These are phyloP conservation scores for Clytia hemisphaerica DNA, from an alignment of 30 jellyfish, hydroid and myxozoan species.

Conservation along the genomic window DNA sequence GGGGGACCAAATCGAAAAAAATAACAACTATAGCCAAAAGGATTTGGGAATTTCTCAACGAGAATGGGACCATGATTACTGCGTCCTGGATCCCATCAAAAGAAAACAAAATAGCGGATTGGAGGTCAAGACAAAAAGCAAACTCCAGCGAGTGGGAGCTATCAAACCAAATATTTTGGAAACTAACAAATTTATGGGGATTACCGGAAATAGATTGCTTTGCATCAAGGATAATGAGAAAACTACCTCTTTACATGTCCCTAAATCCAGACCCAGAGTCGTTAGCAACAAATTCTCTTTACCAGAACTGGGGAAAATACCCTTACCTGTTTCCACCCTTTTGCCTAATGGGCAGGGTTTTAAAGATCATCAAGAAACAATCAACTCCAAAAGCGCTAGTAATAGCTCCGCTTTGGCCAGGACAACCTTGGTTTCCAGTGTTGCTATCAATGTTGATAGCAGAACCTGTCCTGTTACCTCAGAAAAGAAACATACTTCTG, in stretches of 20 bases:
- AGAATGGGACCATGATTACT: no score
- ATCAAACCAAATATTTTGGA: no score
- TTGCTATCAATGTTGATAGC: neutral
- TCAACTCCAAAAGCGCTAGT: neutral
- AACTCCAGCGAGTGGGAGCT: no score
- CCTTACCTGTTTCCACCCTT: neutral
- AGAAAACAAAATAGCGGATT: no score
- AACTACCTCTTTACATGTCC: neutral
- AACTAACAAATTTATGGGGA: no score
- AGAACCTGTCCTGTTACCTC: neutral
- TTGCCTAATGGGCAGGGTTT: neutral
- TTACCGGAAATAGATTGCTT: neutral
- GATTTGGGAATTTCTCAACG: no score
- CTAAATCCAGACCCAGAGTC: neutral
- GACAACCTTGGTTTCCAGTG: slow-evolving; percentile 9
- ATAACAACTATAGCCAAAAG: no score
- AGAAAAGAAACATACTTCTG: neutral
- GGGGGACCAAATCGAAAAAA: neutral
- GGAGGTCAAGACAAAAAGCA: no score
- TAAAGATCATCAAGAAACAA: neutral
- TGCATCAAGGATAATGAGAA: neutral
- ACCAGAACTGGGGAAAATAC: neutral
- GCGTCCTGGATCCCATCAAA: no score
- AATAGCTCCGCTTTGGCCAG: no score
- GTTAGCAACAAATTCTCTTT: no score